Evolutionary conservation across 2,888 invertebrate genomes (phyloP), one percentile per base, ranked within the genome.

Genomic region (Ommatoiulus sabulosus): DNA sequence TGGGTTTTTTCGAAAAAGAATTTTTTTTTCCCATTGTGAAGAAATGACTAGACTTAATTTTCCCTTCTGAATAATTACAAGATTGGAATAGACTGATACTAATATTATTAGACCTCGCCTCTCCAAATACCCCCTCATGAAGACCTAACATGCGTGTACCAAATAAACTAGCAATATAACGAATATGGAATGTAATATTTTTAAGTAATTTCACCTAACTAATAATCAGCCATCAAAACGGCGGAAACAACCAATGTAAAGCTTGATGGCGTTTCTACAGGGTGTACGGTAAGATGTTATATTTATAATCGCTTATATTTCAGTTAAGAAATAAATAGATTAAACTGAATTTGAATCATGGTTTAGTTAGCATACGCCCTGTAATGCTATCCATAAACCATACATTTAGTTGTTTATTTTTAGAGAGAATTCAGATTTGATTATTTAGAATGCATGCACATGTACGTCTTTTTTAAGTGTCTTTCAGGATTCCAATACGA

Each of bases 41-140:
- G 35, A 80, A 80, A 80, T 80, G 80, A 80, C 80, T 80, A 80
- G 80, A 80, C 80, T 52, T 52, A 24, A 24, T 35, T 80, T 80
- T 80, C 35, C 35, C 15, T 15, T 20, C 35, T 43, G 35, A 43
- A 80, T 43, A 80, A 80, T 63, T 63, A 35, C 35, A 80, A 80
- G 12, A 80, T 80, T 35, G 80, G 80, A 24, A 35, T 24, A 80
- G 80, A 80, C 24, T 80, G 35, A 43, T 80, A 52, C 52, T 52
- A 43, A 80, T 80, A 80, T 12, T 80, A 35, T 80, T 43, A 80
- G 15, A 80, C 10, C 80, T 8, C 24, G 12, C 12, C 80, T 24
- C 24, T 80, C 80, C 80, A 43, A 35, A 80, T 43, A 35, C 80
- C 15, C 35, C 35, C 35, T 35, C n/a, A 20, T 17, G 52, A 52